Percentiles rank a stretch among this genome's conserved stretches.
Conservation (phyloP, 2,888 invertebrate genomes). For the Rhagonycha fulva region DNA sequence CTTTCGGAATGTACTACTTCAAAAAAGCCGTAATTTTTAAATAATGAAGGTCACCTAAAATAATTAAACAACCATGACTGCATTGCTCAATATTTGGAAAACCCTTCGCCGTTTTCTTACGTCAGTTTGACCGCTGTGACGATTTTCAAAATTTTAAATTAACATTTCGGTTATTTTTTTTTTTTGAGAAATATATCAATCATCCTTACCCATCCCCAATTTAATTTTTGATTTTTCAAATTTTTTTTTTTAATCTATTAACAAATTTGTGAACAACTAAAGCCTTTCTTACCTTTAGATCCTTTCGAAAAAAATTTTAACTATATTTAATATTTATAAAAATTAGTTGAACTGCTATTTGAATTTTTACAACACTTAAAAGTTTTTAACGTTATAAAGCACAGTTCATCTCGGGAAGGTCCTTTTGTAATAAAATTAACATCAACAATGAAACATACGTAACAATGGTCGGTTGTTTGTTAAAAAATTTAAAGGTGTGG, state of each 20-base stretch:
- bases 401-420: constrained; percentile 37
- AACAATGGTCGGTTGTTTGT: constrained; percentile 35
- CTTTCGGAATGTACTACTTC: too few relatives aligned
- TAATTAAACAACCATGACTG: too few relatives aligned
- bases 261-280: background rate
- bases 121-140: too few relatives aligned
- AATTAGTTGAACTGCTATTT: background rate
- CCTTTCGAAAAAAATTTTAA: background rate
- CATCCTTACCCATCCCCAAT: too few relatives aligned
- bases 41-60: too few relatives aligned
- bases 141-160: too few relatives aligned
- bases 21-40: too few relatives aligned
- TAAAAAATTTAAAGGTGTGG: constrained; percentile 34
- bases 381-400: constrained; percentile 2
- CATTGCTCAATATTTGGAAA: too few relatives aligned
- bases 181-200: too few relatives aligned
- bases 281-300: background rate
- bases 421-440: constrained; percentile 42
- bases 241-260: background rate
- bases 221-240: too few relatives aligned
- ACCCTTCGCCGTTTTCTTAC: too few relatives aligned
- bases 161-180: too few relatives aligned
- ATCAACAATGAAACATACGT: constrained; percentile 40
- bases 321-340: background rate
- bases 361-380: background rate